Percentiles rank a stretch among this genome's conserved stretches.
Evolutionary conservation across 2,113 vertebrate genomes (phyloP).

Genomic region (Ciconia boyciana): DNA sequence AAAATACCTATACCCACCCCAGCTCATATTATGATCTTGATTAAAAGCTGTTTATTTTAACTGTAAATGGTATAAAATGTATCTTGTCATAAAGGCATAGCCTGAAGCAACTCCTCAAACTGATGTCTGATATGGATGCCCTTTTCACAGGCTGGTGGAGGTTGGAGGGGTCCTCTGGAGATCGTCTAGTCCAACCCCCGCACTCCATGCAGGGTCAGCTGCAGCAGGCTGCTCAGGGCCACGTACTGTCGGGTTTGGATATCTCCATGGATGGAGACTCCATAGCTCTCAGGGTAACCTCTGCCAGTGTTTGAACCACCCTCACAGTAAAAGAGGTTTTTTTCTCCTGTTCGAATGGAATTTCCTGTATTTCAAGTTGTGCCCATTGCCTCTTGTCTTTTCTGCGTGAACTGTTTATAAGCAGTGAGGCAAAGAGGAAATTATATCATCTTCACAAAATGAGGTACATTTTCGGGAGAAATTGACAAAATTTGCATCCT

Average conservation of each 20-base stretch:
- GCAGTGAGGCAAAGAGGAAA: neutral
- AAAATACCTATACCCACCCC: neutral
- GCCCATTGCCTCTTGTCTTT: neutral
- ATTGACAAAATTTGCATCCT: neutral
- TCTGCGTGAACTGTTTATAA: neutral
- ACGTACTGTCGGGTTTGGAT: neutral
- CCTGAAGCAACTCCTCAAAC: neutral
- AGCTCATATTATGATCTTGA: neutral
- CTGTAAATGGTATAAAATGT: neutral
- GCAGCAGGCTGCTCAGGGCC: neutral
- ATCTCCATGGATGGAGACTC: neutral
- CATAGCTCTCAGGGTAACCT: neutral
- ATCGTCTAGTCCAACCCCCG: neutral
- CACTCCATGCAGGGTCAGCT: neutral
- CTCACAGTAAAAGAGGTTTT: neutral
- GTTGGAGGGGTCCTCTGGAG: neutral
- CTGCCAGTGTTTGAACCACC: neutral
- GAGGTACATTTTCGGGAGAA: neutral
- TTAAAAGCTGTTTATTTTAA: neutral
- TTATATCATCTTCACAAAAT: neutral
- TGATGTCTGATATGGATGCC: neutral
- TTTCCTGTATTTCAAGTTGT: neutral
- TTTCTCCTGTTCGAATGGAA: neutral
- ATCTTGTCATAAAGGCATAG: neutral
- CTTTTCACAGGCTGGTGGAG: neutral